Evolutionary conservation across 1,140 invertebrate species (phyloP).

Genomic region (Drosophila trapezifrons): DNA sequence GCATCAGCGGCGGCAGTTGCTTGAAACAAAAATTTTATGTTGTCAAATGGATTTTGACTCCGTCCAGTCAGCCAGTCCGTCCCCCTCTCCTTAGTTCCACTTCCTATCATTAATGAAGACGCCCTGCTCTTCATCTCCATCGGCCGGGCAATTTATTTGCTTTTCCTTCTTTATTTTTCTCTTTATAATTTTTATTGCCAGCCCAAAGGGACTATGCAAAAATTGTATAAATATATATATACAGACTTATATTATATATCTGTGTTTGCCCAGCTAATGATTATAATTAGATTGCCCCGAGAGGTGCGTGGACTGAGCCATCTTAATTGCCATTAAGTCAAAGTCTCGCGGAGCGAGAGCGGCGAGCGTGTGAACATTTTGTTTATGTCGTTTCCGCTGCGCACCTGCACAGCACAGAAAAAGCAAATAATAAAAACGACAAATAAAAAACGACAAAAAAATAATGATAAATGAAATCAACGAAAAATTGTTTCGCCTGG

Average conservation of each 20-base stretch:
- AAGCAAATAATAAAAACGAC: constrained; percentile 4
- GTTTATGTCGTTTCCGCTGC: constrained; percentile 56
- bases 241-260: constrained; percentile 15
- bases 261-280: constrained; percentile 64
- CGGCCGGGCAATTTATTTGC: constrained; percentile 40
- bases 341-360: constrained; percentile 15
- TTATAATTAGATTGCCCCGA: constrained; percentile 68
- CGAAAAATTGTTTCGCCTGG: constrained; percentile 52
- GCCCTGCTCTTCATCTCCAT: constrained; percentile 23
- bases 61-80: not conserved
- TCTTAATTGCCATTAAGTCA: constrained; percentile 59
- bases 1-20: constrained; percentile 49
- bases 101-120: constrained; percentile 71
- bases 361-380: constrained; percentile 72
- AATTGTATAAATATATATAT: constrained; percentile 43
- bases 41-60: constrained; percentile 70
- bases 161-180: constrained; percentile 47
- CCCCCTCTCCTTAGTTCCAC: constrained; percentile 18
- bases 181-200: constrained; percentile 69
- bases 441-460: constrained; percentile 28
- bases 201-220: constrained; percentile 34
- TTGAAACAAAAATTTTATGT: constrained; percentile 70
- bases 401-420: constrained; percentile 51
- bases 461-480: constrained; percentile 63
- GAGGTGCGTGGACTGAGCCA: constrained; percentile 65